Conservation (phyloP, 2,113 vertebrate genomes). For the Xerus inauris region DNA sequence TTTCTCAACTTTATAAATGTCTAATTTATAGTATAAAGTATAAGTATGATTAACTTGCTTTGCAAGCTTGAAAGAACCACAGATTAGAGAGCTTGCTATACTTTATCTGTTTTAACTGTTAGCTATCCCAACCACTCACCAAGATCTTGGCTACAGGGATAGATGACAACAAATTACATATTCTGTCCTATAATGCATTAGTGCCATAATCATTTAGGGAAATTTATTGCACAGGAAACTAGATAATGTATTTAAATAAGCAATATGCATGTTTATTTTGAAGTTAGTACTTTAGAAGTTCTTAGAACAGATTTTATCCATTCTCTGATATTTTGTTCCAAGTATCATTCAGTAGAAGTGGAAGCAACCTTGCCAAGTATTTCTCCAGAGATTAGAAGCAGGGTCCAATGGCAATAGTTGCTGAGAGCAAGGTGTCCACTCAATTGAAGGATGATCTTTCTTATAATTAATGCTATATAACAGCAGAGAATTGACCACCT, state of each 20-base stretch:
- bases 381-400: background rate
- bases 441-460: background rate
- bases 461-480: background rate
- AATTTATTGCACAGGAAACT: background rate
- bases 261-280: conserved; percentile 21
- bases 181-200: background rate
- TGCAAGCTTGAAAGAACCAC: background rate
- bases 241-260: conserved; percentile 28
- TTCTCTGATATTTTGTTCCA: background rate
- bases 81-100: background rate
- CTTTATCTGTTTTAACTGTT: background rate
- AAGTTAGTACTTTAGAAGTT: conserved; percentile 15
- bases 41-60: background rate
- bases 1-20: background rate
- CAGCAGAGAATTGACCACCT: background rate
- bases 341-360: background rate
- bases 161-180: background rate
- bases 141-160: background rate
- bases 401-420: background rate
- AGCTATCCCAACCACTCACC: background rate
- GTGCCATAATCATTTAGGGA: background rate
- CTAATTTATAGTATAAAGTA: background rate
- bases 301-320: background rate
- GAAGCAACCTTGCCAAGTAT: background rate
- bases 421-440: background rate